A percentile compares a stretch with the other conserved stretches of the same genome.
Evolutionary conservation across 2,113 vertebrate species (phyloP).

Genomic region (Pristiophorus japonicus): DNA sequence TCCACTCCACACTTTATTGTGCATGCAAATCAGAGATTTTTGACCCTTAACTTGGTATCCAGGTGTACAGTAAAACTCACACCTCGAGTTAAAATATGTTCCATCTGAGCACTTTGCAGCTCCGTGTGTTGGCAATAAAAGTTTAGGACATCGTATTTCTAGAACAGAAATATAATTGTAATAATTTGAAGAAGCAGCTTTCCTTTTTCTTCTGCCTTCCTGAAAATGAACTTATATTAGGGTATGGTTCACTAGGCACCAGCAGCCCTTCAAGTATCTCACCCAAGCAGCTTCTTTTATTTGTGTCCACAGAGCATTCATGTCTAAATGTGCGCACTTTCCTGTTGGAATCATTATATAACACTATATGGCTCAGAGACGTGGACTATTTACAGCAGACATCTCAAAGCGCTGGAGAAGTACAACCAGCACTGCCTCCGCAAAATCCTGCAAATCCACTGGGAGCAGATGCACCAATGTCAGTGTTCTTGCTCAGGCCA

Average conservation of each 20-base stretch:
- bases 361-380: too few relatives aligned
- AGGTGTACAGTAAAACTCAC: slow-evolving; percentile 85
- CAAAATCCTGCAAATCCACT: too few relatives aligned
- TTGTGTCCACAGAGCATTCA: neutral
- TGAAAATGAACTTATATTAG: neutral
- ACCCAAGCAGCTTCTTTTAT: neutral
- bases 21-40: slow-evolving; percentile 69
- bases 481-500: too few relatives aligned
- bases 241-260: neutral
- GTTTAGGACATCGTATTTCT: slow-evolving; percentile 83
- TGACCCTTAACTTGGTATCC: slow-evolving; percentile 84
- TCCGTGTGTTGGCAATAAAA: slow-evolving; percentile 76
- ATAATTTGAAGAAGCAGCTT: neutral
- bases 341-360: neutral
- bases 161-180: slow-evolving; percentile 43
- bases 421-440: too few relatives aligned
- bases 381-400: too few relatives aligned
- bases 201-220: neutral
- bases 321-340: neutral
- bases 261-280: neutral
- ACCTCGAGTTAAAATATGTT: slow-evolving; percentile 88
- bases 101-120: slow-evolving; percentile 88
- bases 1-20: slow-evolving; percentile 78
- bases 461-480: too few relatives aligned
- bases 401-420: too few relatives aligned